Evolutionary conservation across 2,888 invertebrate genomes (phyloP).

Genomic region (Rhingia rostrata): DNA sequence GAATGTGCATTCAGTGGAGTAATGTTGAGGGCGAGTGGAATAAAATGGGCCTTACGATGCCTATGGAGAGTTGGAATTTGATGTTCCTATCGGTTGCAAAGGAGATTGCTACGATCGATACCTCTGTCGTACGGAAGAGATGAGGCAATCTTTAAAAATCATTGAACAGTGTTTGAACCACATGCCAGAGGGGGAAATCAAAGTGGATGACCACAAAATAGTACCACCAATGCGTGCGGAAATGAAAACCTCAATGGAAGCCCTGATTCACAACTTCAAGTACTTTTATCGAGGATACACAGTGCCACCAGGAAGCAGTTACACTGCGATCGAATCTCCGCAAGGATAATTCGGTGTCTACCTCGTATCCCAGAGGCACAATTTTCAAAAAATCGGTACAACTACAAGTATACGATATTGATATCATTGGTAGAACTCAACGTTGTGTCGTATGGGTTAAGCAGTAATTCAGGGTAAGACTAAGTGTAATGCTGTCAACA

Average conservation of each 20-base stretch:
- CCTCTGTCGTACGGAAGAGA: conserved; percentile 87
- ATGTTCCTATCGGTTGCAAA: conserved; percentile 90
- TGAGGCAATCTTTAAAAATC: conserved; percentile 91
- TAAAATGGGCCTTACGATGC: conserved; percentile 97
- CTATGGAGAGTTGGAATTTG: conserved; percentile 92
- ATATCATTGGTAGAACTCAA: too few species aligned
- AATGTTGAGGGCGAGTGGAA: conserved; percentile 91
- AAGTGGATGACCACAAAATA: conserved; percentile 91
- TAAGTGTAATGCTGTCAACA: too few species aligned
- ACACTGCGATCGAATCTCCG: conserved; percentile 91
- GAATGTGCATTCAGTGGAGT: conserved; percentile 89
- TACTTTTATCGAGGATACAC: conserved; percentile 90
- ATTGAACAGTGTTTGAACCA: conserved; percentile 92
- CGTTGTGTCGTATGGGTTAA: too few species aligned
- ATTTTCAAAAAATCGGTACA: too few species aligned
- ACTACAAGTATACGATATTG: too few species aligned
- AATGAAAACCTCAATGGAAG: conserved; percentile 94
- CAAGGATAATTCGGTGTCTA: conserved; percentile 93
- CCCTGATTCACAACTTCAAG: conserved; percentile 93
- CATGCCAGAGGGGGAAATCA: conserved; percentile 91
- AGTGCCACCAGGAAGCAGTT: conserved; percentile 92
- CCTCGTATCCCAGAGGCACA: conserved; percentile 89
- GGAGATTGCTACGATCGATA: conserved; percentile 94
- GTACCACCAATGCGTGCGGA: conserved; percentile 88
- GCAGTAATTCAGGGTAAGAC: too few species aligned